A percentile compares a stretch with the other conserved stretches of the same genome.
phyloP scores from a whole-genome alignment of 2,113 vertebrate species.

The Hypomesus transpacificus region DNA sequence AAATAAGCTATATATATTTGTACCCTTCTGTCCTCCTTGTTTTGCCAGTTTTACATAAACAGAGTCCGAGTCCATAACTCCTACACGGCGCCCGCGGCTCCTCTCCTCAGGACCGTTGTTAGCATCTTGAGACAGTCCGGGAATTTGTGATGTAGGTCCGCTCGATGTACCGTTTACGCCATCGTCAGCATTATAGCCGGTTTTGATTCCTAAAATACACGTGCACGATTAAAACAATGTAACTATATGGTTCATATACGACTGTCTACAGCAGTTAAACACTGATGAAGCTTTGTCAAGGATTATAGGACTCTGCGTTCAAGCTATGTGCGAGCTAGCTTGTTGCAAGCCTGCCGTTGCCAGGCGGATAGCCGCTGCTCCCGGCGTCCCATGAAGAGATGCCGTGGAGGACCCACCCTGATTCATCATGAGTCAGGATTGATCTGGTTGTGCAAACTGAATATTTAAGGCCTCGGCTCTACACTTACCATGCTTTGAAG shows the following conservation, averaged over 20 bases:
- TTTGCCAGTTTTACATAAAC: slow-evolving; percentile 71
- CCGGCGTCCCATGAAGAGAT: too few relatives aligned
- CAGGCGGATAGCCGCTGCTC: too few relatives aligned
- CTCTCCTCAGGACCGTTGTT: slow-evolving; percentile 32
- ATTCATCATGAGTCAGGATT: too few relatives aligned
- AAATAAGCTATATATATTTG: neutral
- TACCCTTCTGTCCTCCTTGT: slow-evolving; percentile 71
- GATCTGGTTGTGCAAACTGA: neutral
- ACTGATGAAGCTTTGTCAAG: too few relatives aligned
- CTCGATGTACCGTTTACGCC: neutral
- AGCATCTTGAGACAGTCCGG: slow-evolving; percentile 59
- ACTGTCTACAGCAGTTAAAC: too few relatives aligned
- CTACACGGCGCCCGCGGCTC: slow-evolving; percentile 48
- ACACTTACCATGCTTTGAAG: slow-evolving; percentile 56
- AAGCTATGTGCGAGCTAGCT: too few relatives aligned
- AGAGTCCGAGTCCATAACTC: slow-evolving; percentile 60
- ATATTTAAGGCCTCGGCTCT: neutral
- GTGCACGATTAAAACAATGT: too few relatives aligned
- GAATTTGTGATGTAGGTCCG: slow-evolving; percentile 66
- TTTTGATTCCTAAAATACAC: slow-evolving; percentile 6
- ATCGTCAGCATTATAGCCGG: slow-evolving; percentile 6
- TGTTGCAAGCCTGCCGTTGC: too few relatives aligned
- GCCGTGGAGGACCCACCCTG: too few relatives aligned
- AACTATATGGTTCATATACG: too few relatives aligned
- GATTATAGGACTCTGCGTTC: too few relatives aligned